Base-by-base conservation (phyloP, 2,888 invertebrate species). In the Odontomyia ornata region DNA sequence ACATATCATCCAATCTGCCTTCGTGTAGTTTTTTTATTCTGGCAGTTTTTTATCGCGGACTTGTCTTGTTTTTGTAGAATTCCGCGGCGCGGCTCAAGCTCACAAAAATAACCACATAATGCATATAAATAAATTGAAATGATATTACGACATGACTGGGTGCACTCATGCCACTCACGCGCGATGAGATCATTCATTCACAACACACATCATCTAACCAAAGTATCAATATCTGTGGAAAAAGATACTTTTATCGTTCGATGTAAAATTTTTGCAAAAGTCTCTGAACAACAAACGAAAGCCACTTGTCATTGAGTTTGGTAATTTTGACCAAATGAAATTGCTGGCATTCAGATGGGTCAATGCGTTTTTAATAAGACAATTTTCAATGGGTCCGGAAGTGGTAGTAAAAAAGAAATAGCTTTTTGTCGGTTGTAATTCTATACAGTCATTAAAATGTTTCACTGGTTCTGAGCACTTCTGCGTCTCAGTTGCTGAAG, bases 51-150 rank as follows among this genome's bases (percentile, higher is more conserved):
- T 36, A 36, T n/a, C 52, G 52, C 15, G 5, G 13, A 9, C 13
- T 18, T 18, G 15, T 52, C 5, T 52, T 15, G 15, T 52, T 13
- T 9, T 18, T 52, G 4, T 52, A 18, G 15, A 52, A 36, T 9
- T 52, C 7, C 52, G 18, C 52, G 52, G 52, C 52, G 4, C 52
- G 52, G 9, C 9, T 3, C 36, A n/a, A 9, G 36, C 9, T 36
- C 52, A 15, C 52, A 52, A 52, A 52, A 52, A 13, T 52, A 52
- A 52, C 52, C 52, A 52, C 52, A 52, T 18, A n/a, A 52, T 52
- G 52, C 52, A 52, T 52, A 52, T 52, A 52, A 52, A 52, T 52
- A 52, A 52, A 52, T 36, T 36, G 36, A 18, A 52, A 9, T 52
- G 15, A 15, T 52, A 52, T 13, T 52, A 52, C 52, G 52, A 18